Evolutionary conservation across 2,797 vertebrate species (phyloP), one percentile per base, ranked within the genome.

Genomic region (Coranthus polyacanthus): DNA sequence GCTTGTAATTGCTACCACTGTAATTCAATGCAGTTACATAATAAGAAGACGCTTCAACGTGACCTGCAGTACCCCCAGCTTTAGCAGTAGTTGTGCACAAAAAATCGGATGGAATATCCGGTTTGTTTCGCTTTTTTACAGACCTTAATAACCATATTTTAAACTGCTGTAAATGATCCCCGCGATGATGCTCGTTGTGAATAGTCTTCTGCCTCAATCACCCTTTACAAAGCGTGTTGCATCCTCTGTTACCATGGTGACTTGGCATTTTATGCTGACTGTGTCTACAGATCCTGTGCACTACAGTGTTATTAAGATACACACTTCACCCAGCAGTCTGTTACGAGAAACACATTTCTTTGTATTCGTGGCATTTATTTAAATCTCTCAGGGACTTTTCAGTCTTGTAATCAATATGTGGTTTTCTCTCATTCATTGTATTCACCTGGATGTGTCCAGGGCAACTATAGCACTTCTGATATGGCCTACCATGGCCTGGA

Each of bases 171-270:
- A 17, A 68, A 34, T 26, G 21, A 61, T 72, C 50, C 26, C 36
- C 12, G 39, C n/a, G 24, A 38, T 41, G 46, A 15, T 72, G 52
- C 57, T 73, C 38, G 17, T 68, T 22, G 46, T 15, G 71, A 73
- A 39, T 18, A 39, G 51, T 52, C 56, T 21, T 45, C 54, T n/a
- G 41, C 62, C 82, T 64, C 78, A 68, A 62, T 83, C 72, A 69
- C 41, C 68, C 57, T 66, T 69, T 58, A 64, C 61, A 71, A 75
- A 79, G 73, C 74, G 54, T 82, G 76, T 88, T 84, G 92, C 90
- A 91, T 94, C 90, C 82, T 70, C 77, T 89, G 94, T 95, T 94
- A 84, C 93, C 92, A 95, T 94, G 92, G 94, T 88, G 91, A 95
- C 89, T 72, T 87, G 79, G 85, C 89, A 85, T 93, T 84, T 87